A percentile compares a stretch with the other conserved stretches of the same genome.
phyloP scores from a whole-genome alignment of 2,888 invertebrate species.

The Cosmia trapezina region DNA sequence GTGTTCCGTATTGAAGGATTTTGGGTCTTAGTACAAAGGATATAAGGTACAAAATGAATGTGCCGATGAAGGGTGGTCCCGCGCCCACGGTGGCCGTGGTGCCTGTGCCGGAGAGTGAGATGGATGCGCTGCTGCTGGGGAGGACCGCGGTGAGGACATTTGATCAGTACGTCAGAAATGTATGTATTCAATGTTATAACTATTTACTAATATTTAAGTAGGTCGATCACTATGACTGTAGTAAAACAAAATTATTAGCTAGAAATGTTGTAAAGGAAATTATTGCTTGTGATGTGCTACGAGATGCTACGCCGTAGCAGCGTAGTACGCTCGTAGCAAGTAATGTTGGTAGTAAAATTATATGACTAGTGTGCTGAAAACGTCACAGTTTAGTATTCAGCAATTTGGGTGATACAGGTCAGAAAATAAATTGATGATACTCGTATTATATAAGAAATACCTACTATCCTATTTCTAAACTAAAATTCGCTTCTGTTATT shows the following conservation, averaged over 20 bases:
- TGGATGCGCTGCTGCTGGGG: slow-evolving; percentile 94
- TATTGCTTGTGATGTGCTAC: slow-evolving; percentile 31
- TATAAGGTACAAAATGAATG: slow-evolving; percentile 77
- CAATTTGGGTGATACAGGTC: too few relatives aligned
- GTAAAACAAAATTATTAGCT: background rate
- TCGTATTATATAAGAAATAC: too few relatives aligned
- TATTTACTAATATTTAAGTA: slow-evolving; percentile 61
- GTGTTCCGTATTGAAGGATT: slow-evolving; percentile 22
- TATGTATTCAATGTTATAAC: slow-evolving; percentile 80
- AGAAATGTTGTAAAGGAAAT: background rate
- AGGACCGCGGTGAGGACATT: slow-evolving; percentile 94
- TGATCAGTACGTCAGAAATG: slow-evolving; percentile 90
- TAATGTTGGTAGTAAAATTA: background rate
- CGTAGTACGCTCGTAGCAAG: slow-evolving; percentile 40
- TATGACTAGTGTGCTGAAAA: background rate
- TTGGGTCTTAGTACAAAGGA: slow-evolving; percentile 23
- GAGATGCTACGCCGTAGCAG: slow-evolving; percentile 54
- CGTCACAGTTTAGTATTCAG: background rate
- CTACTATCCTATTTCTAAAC: too few relatives aligned
- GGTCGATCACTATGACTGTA: slow-evolving; percentile 9
- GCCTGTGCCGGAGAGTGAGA: slow-evolving; percentile 93
- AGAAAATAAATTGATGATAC: background rate
- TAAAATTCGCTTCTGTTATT: background rate
- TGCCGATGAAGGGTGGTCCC: slow-evolving; percentile 82
- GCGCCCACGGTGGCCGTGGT: slow-evolving; percentile 91